Conservation (phyloP, 1,140 invertebrate species). For the Drosophila santomea region DNA sequence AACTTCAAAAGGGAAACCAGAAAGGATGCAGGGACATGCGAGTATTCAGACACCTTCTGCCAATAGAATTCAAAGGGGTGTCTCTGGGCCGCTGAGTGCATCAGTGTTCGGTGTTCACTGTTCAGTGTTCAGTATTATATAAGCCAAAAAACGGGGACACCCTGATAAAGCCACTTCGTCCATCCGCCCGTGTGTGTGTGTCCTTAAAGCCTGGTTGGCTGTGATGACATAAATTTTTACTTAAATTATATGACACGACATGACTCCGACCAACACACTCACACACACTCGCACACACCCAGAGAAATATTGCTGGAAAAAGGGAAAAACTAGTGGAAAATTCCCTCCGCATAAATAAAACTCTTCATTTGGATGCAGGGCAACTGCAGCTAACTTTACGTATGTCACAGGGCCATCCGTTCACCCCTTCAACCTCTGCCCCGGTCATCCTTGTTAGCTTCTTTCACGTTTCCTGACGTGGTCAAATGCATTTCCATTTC, state of each 20-base stretch:
- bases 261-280: constrained; percentile 22
- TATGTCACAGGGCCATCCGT: constrained; percentile 17
- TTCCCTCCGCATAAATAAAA: constrained; percentile 57
- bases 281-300: constrained; percentile 20
- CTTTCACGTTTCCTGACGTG: constrained; percentile 52
- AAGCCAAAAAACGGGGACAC: constrained; percentile 47
- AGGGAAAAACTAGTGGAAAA: constrained; percentile 19
- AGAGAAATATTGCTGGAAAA: constrained; percentile 3
- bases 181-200: neutral
- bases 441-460: constrained; percentile 7
- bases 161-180: constrained; percentile 60
- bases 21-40: constrained; percentile 48
- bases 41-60: constrained; percentile 43
- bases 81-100: constrained; percentile 30
- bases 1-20: constrained; percentile 74
- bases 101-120: constrained; percentile 27
- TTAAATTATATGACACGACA: constrained; percentile 48
- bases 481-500: constrained; percentile 68
- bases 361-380: constrained; percentile 63
- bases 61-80: constrained; percentile 46
- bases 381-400: constrained; percentile 55
- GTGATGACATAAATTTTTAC: constrained; percentile 51
- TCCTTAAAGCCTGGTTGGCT: constrained; percentile 42
- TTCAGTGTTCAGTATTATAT: constrained; percentile 35
- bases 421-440: neutral